Base-by-base conservation (phyloP, 2,888 invertebrate species). In the Meteorus colon region DNA sequence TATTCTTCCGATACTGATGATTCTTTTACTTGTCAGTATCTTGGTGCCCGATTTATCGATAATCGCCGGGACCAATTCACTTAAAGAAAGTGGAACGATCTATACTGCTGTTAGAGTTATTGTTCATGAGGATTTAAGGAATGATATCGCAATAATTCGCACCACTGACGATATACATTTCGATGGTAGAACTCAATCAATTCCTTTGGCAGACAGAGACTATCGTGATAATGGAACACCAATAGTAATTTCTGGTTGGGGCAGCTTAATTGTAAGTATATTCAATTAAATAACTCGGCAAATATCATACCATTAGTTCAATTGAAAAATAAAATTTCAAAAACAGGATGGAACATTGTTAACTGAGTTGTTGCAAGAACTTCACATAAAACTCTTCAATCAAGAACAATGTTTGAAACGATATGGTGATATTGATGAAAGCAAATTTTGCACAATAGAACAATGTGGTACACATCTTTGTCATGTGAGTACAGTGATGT, bases 181-280 rank as follows among this genome's bases (percentile, higher is more conserved):
- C 63, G 82, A 65, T 29, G 73, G 78, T 0, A 79, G 78, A 45
- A 81, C 87, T 6, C 73, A 84, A 31, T 78, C 84, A 0, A 82
- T 87, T 45, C 4, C 19, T 14, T 69, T 88, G 14, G 81, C 83
- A 4, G 31, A 59, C 0, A 73, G 76, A 4, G 81, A 82, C 37
- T 66, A 79, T 41, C 77, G 63, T 1, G 75, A 78, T 0, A 76
- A 72, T 4, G 81, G 81, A 16, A 48, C 80, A 14, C 0, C 73
- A 1, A 84, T 80, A 8, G 48, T 75, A 1, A 73, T 87, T 16
- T 80, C 83, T 29, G 88, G 88, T 74, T 88, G 87, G 87, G 87
- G 87, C 73, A 81, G 77, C 37, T 75, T 77, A 1, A 27, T 0
- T 71, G 87, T 87, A n/a, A 45, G 72, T 69, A 70, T 76, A 67